Evolutionary conservation across 2,888 invertebrate species (phyloP).

Genomic region (Rapana venosa): DNA sequence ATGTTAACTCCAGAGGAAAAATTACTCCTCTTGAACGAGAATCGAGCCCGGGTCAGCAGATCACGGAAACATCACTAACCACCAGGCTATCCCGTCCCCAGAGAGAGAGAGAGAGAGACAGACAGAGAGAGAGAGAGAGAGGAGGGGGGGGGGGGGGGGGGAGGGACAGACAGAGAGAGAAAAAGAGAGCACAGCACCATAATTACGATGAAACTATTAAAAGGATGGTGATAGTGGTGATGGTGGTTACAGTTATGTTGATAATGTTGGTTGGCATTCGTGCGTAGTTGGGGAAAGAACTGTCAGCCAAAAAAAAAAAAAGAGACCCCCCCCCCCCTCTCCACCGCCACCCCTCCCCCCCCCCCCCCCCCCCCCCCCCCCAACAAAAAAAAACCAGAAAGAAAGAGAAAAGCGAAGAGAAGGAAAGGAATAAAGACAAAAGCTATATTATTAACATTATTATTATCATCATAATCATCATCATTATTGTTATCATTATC

Average conservation of each 20-base stretch:
- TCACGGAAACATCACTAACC: too few species aligned
- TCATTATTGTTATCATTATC: not conserved
- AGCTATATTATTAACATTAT: not conserved
- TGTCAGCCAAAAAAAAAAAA: not conserved
- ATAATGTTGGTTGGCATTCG: too few species aligned
- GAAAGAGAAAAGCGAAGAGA: not conserved
- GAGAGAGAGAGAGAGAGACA: not conserved
- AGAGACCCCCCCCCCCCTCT: too few species aligned
- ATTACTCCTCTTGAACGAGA: too few species aligned
- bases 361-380: too few species aligned
- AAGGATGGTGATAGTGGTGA: not conserved
- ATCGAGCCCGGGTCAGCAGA: too few species aligned
- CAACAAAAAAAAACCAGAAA: not conserved
- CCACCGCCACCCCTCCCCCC: too few species aligned
- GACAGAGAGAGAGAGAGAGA: not conserved
- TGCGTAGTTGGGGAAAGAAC: too few species aligned
- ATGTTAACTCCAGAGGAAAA: too few species aligned
- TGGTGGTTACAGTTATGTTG: not conserved
- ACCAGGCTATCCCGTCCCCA: too few species aligned
- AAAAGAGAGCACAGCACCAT: not conserved
- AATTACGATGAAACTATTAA: not conserved
- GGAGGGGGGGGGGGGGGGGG: not conserved
- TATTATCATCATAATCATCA: not conserved
- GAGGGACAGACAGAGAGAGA: not conserved
- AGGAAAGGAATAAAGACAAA: not conserved